These are phyloP conservation scores for Mycetomoellerius zeteki DNA, from an alignment of 1,140 invertebrate genomes.

Conservation along the genomic window DNA sequence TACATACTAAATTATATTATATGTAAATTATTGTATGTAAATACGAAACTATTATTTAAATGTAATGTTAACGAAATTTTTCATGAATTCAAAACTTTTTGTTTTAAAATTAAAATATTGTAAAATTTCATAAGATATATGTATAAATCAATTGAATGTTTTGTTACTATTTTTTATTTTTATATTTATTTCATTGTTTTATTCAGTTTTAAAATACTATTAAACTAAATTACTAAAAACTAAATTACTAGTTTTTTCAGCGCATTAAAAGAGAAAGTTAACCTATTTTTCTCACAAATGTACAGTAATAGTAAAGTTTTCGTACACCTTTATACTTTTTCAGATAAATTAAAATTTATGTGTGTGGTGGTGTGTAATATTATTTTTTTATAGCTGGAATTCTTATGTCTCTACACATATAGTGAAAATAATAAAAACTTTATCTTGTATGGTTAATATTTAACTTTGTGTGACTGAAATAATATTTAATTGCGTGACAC, in stretches of 20 bases:
- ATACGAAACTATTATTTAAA: background rate
- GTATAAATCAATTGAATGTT: background rate
- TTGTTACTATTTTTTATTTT: background rate
- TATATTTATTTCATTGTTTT: slow-evolving; percentile 18
- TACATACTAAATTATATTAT: background rate
- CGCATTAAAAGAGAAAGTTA: background rate
- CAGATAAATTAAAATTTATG: background rate
- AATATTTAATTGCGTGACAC: background rate
- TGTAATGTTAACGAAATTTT: background rate
- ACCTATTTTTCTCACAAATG: background rate
- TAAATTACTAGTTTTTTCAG: background rate
- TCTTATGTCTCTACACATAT: slow-evolving; percentile 43
- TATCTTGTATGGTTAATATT: background rate
- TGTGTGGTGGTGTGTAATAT: too few species aligned
- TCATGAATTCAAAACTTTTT: too few species aligned
- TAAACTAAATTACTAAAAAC: too few species aligned
- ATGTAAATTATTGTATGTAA: background rate
- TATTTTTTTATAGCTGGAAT: background rate
- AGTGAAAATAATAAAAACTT: too few species aligned
- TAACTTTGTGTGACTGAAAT: background rate
- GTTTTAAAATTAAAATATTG: background rate
- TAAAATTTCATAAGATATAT: background rate
- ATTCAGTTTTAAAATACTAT: background rate
- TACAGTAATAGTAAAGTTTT: background rate
- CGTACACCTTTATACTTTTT: background rate